phyloP scores from a whole-genome alignment of 2,113 vertebrate genomes.

The Empidonax alnorum region DNA sequence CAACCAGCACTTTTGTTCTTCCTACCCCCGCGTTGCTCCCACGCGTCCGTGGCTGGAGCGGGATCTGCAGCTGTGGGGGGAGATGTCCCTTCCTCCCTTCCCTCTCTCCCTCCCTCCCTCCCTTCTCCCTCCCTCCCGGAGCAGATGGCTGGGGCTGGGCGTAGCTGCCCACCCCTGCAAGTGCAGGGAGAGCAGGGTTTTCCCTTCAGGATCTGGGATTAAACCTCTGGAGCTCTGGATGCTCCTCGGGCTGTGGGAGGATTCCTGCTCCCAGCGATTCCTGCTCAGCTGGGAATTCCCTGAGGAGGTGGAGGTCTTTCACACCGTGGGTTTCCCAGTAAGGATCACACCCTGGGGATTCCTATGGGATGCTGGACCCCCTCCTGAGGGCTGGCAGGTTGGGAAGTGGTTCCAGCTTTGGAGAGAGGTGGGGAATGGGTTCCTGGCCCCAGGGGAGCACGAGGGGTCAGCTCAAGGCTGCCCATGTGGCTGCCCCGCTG shows the following conservation, averaged over 20 bases:
- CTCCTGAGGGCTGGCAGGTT: not conserved
- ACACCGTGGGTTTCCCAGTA: fast-evolving
- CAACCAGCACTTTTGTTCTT: not conserved
- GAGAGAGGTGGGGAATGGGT: not conserved
- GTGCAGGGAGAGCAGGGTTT: not conserved
- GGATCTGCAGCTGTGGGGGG: not conserved
- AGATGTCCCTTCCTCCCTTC: not conserved
- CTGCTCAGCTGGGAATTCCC: fast-evolving
- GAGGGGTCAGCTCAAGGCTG: not conserved
- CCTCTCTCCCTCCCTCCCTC: not conserved
- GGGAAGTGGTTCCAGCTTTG: not conserved
- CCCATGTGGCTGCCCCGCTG: fast-evolving
- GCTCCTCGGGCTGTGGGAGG: not conserved
- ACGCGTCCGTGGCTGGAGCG: not conserved
- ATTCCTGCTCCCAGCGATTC: not conserved
- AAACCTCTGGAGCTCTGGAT: not conserved
- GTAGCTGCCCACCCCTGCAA: not conserved
- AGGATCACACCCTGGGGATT: fast-evolving
- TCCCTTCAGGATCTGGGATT: not conserved
- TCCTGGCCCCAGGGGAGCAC: not conserved
- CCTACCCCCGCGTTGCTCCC: fast-evolving
- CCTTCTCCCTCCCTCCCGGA: not conserved
- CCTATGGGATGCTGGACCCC: not conserved
- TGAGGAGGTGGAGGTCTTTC: not conserved
- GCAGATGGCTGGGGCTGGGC: not conserved